These are phyloP conservation scores for Spilosoma lubricipeda DNA, from an alignment of 2,888 invertebrate genomes.

Conservation along the genomic window DNA sequence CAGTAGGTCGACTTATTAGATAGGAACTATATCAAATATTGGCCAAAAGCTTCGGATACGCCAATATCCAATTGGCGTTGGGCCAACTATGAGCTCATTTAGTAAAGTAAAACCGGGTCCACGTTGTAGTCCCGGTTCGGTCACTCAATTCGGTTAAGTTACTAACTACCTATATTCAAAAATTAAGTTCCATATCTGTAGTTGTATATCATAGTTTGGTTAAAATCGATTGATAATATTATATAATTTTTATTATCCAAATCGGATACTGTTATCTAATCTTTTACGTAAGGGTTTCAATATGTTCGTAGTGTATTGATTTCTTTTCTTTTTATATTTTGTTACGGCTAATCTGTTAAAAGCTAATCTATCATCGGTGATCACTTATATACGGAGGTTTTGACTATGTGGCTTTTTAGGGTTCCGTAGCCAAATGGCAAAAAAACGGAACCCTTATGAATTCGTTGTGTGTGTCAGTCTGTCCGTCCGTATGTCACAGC, in stretches of 20 bases:
- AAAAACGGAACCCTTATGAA: too few species aligned
- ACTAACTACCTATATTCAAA: not conserved
- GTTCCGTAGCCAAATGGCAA: too few species aligned
- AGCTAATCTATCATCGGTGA: too few species aligned
- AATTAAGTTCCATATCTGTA: too few species aligned
- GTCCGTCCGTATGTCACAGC: too few species aligned
- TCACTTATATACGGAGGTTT: not conserved
- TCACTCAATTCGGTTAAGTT: too few species aligned
- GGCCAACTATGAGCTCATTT: constrained; percentile 17
- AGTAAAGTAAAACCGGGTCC: not conserved
- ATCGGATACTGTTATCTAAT: not conserved
- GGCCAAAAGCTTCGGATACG: not conserved
- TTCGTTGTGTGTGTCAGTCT: too few species aligned
- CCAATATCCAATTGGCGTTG: constrained; percentile 10
- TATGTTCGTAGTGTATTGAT: not conserved
- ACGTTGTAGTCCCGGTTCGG: not conserved
- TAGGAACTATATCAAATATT: constrained; percentile 17
- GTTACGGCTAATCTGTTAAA: not conserved
- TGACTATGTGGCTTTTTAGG: too few species aligned
- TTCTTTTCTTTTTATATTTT: not conserved
- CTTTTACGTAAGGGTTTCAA: not conserved
- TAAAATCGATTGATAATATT: not conserved
- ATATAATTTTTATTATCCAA: not conserved
- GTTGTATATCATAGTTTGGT: too few species aligned
- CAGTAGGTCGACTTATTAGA: not conserved